Percentiles rank a stretch among this genome's conserved stretches.
phyloP scores from a whole-genome alignment of 2,113 vertebrate genomes.

The Poeciliopsis prolifica region DNA sequence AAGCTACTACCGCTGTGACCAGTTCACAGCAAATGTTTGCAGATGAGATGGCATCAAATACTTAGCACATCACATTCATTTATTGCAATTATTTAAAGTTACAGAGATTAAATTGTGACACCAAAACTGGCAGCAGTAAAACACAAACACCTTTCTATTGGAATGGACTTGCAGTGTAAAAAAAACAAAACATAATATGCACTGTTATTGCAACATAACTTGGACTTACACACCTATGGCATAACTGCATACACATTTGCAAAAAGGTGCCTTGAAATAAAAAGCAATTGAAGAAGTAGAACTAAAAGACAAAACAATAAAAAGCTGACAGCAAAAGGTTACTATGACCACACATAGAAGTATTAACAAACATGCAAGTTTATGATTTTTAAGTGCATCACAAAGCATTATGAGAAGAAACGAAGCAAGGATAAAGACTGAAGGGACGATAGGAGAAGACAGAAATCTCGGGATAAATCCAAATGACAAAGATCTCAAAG shows the following conservation, averaged over 20 bases:
- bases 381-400: no score
- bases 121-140: conserved; percentile 8
- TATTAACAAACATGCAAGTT: no score
- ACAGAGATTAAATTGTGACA: conserved; percentile 17
- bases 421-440: no score
- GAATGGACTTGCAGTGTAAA: conserved; percentile 27
- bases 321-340: not conserved
- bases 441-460: no score
- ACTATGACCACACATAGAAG: not conserved
- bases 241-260: conserved; percentile 2
- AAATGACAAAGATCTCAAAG: no score
- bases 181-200: no score
- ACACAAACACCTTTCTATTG: conserved; percentile 22
- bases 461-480: no score
- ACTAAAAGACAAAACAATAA: not conserved
- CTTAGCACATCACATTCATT: conserved; percentile 11
- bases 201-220: conserved; percentile 13
- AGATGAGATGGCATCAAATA: conserved; percentile 9
- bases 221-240: conserved; percentile 1
- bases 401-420: no score
- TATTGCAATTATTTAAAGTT: conserved; percentile 22
- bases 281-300: conserved; percentile 10
- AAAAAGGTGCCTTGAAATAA: conserved; percentile 6
- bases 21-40: conserved; percentile 19
- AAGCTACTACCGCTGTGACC: not conserved